Evolutionary conservation across 37 sponge, comb jelly and placozoan genomes (phyloP).

Genomic region (Theonella swinhoei): DNA sequence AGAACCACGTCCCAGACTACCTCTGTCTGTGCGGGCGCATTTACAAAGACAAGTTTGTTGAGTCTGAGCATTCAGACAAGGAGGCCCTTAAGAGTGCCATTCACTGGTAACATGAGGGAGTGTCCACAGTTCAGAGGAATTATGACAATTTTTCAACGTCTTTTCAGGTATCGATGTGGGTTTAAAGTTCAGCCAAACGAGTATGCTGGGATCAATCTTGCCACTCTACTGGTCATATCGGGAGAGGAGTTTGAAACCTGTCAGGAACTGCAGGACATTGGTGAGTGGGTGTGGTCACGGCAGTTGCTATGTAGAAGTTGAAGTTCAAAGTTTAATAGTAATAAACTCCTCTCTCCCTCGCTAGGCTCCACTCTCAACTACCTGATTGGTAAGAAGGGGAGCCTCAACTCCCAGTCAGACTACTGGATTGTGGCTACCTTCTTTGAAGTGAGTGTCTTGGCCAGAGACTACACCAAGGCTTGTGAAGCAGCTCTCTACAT

Average conservation of each 20-base stretch:
- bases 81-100: conserved; percentile 67
- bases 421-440: conserved; percentile 88
- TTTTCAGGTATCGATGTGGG: conserved; percentile 73
- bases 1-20: conserved; percentile 87
- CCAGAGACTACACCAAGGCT: conserved; percentile 75
- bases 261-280: conserved; percentile 53
- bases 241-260: conserved; percentile 59
- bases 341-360: no score
- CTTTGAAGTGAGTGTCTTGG: conserved; percentile 83
- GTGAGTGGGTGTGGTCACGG: no score
- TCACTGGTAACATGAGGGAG: conserved; percentile 49
- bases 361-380: conserved; percentile 68
- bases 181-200: conserved; percentile 84
- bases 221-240: conserved; percentile 80
- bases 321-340: background rate
- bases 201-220: conserved; percentile 89
- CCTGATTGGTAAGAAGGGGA: conserved; percentile 85
- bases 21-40: conserved; percentile 91
- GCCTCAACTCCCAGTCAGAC: conserved; percentile 66
- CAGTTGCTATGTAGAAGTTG: background rate
- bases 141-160: background rate
- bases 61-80: conserved; percentile 64
- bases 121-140: background rate
- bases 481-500: conserved; percentile 74
- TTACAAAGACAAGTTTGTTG: conserved; percentile 89